phyloP scores from a whole-genome alignment of 2,888 invertebrate genomes.

The Pandemis cinnamomeana region DNA sequence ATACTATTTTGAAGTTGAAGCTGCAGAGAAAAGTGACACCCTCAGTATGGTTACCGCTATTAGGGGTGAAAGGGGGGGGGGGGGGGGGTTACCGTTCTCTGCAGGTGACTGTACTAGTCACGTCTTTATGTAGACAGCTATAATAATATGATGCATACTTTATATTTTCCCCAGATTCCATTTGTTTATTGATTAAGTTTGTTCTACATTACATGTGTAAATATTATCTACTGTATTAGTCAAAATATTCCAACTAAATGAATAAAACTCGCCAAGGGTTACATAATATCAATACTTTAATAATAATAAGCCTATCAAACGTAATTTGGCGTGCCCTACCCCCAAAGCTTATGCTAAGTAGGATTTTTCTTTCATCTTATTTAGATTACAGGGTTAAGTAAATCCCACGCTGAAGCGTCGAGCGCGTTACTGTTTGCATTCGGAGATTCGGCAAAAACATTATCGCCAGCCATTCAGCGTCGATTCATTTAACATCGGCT shows the following conservation, averaged over 20 bases:
- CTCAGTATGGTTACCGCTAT: no score
- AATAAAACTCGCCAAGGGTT: slow-evolving; percentile 48
- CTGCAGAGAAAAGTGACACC: no score
- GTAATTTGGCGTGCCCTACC: slow-evolving; percentile 52
- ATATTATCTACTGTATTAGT: background rate
- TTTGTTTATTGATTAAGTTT: background rate
- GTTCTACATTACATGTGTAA: background rate
- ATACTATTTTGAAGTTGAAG: no score
- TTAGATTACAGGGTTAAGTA: slow-evolving; percentile 61
- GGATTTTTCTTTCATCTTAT: slow-evolving; percentile 68
- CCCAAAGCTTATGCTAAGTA: slow-evolving; percentile 67
- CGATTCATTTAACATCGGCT: slow-evolving; percentile 4
- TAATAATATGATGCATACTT: no score
- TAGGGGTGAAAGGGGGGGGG: no score
- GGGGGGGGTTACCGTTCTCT: no score
- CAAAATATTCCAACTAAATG: background rate
- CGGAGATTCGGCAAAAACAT: slow-evolving; percentile 26
- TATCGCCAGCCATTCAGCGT: background rate
- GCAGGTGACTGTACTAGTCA: no score
- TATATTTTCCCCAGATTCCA: no score
- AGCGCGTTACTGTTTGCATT: slow-evolving; percentile 20
- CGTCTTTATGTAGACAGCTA: no score
- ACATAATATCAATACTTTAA: slow-evolving; percentile 57
- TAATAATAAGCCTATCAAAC: slow-evolving; percentile 55
- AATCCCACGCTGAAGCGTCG: slow-evolving; percentile 22